Percentiles rank a stretch among this genome's conserved stretches.
Conservation (phyloP, 2,888 invertebrate species). For the Petrolisthes cinctipes region DNA sequence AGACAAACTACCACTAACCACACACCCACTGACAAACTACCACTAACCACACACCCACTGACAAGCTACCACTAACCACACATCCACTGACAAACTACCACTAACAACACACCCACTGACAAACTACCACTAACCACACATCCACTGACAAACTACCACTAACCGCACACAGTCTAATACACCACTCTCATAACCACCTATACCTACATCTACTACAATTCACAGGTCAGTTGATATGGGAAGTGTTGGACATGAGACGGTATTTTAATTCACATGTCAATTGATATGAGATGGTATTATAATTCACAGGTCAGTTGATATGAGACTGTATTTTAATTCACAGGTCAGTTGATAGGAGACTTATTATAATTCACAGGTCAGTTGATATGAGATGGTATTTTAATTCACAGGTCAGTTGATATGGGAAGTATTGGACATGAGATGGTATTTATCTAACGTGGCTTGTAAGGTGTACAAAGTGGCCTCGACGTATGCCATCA, state of each 20-base stretch:
- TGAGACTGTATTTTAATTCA: background rate
- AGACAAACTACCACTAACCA: too few relatives aligned
- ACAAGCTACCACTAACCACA: too few relatives aligned
- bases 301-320: background rate
- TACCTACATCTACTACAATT: background rate
- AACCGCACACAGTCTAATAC: too few relatives aligned
- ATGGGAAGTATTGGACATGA: slow-evolving; percentile 50
- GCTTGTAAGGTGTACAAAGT: slow-evolving; percentile 50
- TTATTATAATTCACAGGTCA: background rate
- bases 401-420: slow-evolving; percentile 39
- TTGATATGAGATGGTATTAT: too few relatives aligned
- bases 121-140: too few relatives aligned
- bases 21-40: too few relatives aligned
- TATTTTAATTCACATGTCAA: too few relatives aligned
- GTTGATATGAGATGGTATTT: background rate
- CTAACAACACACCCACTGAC: too few relatives aligned
- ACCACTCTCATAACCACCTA: too few relatives aligned
- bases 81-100: too few relatives aligned
- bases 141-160: too few relatives aligned
- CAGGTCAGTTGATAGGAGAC: background rate
- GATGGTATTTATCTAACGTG: slow-evolving; percentile 43
- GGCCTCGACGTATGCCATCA: slow-evolving; percentile 52
- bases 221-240: background rate
- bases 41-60: too few relatives aligned
- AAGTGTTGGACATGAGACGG: background rate